phyloP scores from a whole-genome alignment of 2,113 vertebrate species.

The Strix uralensis region DNA sequence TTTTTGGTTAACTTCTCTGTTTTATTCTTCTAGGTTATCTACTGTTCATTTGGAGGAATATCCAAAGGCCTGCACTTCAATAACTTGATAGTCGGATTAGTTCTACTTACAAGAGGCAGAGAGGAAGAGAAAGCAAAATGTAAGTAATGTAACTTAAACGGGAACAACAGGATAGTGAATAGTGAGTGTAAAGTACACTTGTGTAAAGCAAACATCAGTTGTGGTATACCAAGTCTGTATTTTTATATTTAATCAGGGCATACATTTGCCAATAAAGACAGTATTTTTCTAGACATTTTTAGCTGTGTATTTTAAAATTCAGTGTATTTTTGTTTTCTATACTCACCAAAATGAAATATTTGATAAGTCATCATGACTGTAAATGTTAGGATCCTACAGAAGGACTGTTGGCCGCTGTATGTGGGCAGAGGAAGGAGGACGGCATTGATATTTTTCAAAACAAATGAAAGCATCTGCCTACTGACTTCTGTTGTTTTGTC shows the following conservation, averaged over 20 bases:
- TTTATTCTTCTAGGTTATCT: slow-evolving; percentile 85
- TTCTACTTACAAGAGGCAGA: slow-evolving; percentile 92
- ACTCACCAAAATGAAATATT: neutral
- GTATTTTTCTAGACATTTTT: neutral
- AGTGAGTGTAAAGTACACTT: neutral
- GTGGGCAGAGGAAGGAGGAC: neutral
- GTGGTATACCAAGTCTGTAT: neutral
- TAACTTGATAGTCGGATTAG: slow-evolving; percentile 95
- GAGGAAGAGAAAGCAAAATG: slow-evolving; percentile 98
- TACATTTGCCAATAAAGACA: neutral
- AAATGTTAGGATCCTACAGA: neutral
- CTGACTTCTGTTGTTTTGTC: slow-evolving; percentile 39
- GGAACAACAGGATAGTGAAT: neutral
- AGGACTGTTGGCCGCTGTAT: neutral
- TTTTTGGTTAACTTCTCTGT: neutral
- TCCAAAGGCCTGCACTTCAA: slow-evolving; percentile 98
- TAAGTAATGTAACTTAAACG: slow-evolving; percentile 68
- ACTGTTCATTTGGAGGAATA: slow-evolving; percentile 94
- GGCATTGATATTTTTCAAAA: neutral
- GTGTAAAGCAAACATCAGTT: neutral
- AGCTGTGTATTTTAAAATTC: neutral
- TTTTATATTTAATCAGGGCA: neutral
- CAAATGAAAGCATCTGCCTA: slow-evolving; percentile 14
- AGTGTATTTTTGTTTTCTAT: neutral
- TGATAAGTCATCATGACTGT: neutral